Evolutionary conservation across 1,140 invertebrate genomes (phyloP), one percentile per base, ranked within the genome.

Genomic region (Doryteuthis pealeii): DNA sequence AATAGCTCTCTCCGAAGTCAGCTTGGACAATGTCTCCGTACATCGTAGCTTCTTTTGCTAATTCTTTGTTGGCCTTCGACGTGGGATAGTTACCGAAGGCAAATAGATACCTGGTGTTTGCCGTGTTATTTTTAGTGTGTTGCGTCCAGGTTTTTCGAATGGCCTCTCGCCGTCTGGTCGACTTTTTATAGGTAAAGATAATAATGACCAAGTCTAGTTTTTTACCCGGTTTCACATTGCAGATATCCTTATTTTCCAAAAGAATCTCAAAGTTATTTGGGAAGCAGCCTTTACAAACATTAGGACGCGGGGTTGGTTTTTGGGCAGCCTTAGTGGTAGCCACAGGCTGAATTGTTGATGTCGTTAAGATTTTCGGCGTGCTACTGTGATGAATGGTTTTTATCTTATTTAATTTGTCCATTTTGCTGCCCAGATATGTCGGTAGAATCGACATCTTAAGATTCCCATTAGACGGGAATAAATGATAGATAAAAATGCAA

Each of bases 21-120:
- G 93, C 93, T 87, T 94, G 92, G 33, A 95, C 89, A 73, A 95
- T 89, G 83, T 96, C 94, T 26, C 89, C 85, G 79, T 91, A 90
- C 1, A 78, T 78, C 1, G 77, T 79, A 79, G 91, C 90, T 85
- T 96, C 94, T 62, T 88, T 80, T 8, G 30, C 26, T 18, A 78
- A 30, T 2, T 15, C 10, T n/a, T 58, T 32, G n/a, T 62, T 76
- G n/a, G 62, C 31, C 58, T 22, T 35, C 3, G 12, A 2, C 28
- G 76, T 69, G 8, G 2, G 31, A 14, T 40, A 40, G 43, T 74
- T 15, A 3, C 78, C 76, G 8, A 82, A 70, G 1, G 80, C 62
- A 68, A 82, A 79, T 1, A 72, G 71, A 28, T 78, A 75, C 28
- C 77, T 40, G 0, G 76, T 66, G 15, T 75, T 70, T 1, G 68